These are phyloP conservation scores for Porphyrio hochstetteri DNA, from an alignment of 2,113 vertebrate genomes.

Conservation along the genomic window DNA sequence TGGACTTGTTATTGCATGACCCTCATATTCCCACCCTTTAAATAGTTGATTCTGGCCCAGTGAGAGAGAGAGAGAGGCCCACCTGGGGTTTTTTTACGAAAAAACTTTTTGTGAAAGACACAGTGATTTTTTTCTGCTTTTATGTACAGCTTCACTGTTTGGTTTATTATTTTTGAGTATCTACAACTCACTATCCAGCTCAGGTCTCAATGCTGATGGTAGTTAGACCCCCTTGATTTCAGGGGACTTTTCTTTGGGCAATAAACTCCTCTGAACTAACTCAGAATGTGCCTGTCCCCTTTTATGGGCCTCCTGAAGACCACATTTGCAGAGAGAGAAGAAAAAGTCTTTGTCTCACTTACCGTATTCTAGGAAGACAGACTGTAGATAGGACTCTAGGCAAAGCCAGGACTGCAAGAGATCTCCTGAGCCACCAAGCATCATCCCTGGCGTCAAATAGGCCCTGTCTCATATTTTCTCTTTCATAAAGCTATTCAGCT, in stretches of 20 bases:
- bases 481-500: constrained; percentile 4
- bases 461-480: neutral
- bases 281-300: neutral
- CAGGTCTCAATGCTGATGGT: neutral
- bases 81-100: neutral
- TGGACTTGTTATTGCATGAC: accelerated
- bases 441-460: neutral
- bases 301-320: neutral
- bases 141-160: neutral
- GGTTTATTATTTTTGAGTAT: neutral
- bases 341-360: neutral
- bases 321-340: neutral
- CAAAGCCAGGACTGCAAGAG: neutral
- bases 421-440: neutral
- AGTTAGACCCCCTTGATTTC: neutral
- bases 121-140: neutral
- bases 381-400: neutral
- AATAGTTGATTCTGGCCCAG: neutral
- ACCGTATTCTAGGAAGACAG: neutral
- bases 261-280: neutral
- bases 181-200: neutral
- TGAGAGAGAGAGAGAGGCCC: neutral
- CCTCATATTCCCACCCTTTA: neutral
- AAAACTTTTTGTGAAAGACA: neutral
- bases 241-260: neutral